Conservation (phyloP, 2,888 invertebrate genomes). For the Latheticus oryzae region DNA sequence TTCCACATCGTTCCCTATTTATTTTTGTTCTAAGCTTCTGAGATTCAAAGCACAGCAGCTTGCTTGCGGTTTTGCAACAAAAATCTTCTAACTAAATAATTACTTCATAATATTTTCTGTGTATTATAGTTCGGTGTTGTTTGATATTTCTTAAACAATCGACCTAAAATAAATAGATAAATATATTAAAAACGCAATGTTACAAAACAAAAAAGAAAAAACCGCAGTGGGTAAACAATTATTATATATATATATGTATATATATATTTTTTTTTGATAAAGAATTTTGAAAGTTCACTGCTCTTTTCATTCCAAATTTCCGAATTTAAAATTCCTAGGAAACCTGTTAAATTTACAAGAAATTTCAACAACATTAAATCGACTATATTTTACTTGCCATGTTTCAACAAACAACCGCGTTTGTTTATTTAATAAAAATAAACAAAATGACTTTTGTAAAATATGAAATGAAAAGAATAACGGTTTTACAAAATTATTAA, state of each 20-base stretch:
- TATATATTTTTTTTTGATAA: background rate
- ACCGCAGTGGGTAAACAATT: constrained; percentile 18
- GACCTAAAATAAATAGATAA: constrained; percentile 21
- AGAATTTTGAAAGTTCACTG: background rate
- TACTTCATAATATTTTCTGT: constrained; percentile 23
- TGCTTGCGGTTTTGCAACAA: constrained; percentile 26
- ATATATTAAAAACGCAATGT: constrained; percentile 12
- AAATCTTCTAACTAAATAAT: constrained; percentile 24
- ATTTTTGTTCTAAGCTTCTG: constrained; percentile 27
- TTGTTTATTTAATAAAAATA: constrained; percentile 14
- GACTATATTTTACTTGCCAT: constrained; percentile 5
- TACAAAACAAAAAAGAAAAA: constrained; percentile 14
- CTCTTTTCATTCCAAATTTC: background rate
- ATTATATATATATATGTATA: too few relatives aligned
- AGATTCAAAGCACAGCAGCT: constrained; percentile 8
- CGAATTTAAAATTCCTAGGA: background rate
- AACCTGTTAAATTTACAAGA: constrained; percentile 7
- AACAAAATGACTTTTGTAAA: constrained; percentile 8
- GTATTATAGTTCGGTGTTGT: constrained; percentile 22
- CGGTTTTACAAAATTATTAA: constrained; percentile 56
- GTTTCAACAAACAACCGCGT: constrained; percentile 9
- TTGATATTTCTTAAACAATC: constrained; percentile 28
- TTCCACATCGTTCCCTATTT: constrained; percentile 18
- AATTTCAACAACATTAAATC: constrained; percentile 5
- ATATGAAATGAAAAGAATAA: constrained; percentile 1